A percentile compares a stretch with the other conserved stretches of the same genome.
Evolutionary conservation across 2,113 vertebrate species (phyloP).

Genomic region (Proterorhinus semilunaris): DNA sequence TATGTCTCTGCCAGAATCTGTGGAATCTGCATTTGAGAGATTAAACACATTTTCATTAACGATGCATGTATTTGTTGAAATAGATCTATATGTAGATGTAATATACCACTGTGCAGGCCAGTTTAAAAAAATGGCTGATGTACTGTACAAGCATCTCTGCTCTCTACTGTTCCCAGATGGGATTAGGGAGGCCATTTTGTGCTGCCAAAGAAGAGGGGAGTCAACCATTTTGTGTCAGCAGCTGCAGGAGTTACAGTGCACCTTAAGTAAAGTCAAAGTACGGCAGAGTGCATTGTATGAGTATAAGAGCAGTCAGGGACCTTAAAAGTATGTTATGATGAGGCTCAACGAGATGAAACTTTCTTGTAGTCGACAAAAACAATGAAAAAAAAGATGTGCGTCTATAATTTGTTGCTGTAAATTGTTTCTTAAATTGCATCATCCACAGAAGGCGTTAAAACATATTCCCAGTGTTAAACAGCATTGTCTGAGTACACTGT

Average conservation of each 20-base stretch:
- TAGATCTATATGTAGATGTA: not conserved
- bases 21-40: not conserved
- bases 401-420: constrained; percentile 53
- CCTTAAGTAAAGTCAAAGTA: constrained; percentile 24
- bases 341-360: constrained; percentile 24
- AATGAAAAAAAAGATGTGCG: constrained; percentile 49
- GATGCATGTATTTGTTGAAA: not conserved
- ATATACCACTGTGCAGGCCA: constrained; percentile 6
- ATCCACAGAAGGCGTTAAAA: constrained; percentile 37
- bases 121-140: constrained; percentile 11
- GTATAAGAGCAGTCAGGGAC: not conserved
- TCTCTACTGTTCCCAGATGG: constrained; percentile 34
- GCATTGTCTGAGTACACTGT: not conserved
- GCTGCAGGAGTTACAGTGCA: constrained; percentile 46
- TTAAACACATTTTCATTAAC: not conserved
- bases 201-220: constrained; percentile 45
- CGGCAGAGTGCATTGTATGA: constrained; percentile 19
- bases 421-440: constrained; percentile 46
- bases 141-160: constrained; percentile 17
- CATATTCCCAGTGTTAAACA: constrained; percentile 13
- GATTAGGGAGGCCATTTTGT: constrained; percentile 79
- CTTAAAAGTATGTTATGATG: not conserved
- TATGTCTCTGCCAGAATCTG: not conserved
- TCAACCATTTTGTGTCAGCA: constrained; percentile 78
- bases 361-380: constrained; percentile 53